phyloP scores from a whole-genome alignment of 1,140 invertebrate species.

The Trinorchestia longiramus region DNA sequence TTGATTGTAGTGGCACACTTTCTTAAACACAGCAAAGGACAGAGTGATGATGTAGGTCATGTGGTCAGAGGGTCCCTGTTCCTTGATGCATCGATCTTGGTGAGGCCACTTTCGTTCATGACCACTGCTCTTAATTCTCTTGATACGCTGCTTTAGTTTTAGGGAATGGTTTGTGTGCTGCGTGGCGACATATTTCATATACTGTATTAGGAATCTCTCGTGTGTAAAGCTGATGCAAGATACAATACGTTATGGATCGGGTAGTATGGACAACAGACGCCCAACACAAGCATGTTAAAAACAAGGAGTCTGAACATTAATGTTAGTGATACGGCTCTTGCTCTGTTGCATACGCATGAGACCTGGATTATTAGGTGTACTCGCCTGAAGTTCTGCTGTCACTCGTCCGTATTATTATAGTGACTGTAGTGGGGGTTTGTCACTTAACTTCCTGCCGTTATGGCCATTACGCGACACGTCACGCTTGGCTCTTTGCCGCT shows the following conservation, averaged over 20 bases:
- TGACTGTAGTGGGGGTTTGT: not conserved
- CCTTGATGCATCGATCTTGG: not conserved
- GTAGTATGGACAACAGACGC: not conserved
- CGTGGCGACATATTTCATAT: not conserved
- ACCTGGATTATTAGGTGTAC: not conserved
- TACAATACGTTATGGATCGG: not conserved
- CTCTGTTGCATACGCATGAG: not conserved
- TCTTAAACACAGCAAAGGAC: not conserved
- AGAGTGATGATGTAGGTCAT: not conserved
- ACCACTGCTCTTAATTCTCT: not conserved
- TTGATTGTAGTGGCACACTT: not conserved
- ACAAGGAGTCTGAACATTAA: not conserved
- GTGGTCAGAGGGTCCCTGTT: not conserved
- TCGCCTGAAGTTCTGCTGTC: not conserved
- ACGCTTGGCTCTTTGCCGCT: not conserved
- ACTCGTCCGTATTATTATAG: not conserved
- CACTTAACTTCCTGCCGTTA: constrained; percentile 1
- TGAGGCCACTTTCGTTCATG: not conserved
- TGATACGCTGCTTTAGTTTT: not conserved
- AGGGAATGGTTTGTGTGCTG: not conserved
- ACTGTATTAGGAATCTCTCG: not conserved
- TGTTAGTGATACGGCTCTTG: not conserved
- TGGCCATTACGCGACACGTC: not conserved
- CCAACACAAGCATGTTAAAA: not conserved
- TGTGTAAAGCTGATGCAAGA: not conserved